Base-by-base conservation (phyloP, 2,797 vertebrate genomes). In the Crocidura indochinensis region DNA sequence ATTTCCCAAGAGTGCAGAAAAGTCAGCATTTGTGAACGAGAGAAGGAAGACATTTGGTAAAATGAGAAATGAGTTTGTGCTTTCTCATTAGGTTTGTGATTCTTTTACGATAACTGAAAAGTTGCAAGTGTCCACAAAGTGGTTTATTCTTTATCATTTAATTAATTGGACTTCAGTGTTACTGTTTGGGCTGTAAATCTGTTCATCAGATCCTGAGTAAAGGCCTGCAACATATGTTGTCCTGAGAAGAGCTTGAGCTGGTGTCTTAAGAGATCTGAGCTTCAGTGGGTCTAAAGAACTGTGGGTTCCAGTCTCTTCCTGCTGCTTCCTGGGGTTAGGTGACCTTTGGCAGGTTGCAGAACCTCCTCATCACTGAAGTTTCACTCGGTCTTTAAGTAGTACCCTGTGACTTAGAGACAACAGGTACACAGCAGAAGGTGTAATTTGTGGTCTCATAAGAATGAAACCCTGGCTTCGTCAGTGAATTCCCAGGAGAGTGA, bases 1-100 rank as follows among this genome's bases (percentile, higher is more conserved):
- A 2, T 93, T 94, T 94, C 84, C 84, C 86, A 56, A 27, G 51
- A 90, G 75, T 91, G 72, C 76, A 75, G 79, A 86, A 84, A 93
- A 93, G 89, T 60, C 74, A 49, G 72, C 60, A 17, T 67, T 44
- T 60, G 76, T 68, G 80, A 82, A 82, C 86, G 83, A 75, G 84
- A 85, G 2, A 31, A 68, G 20, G 67, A 88, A 38, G 75, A 51
- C 62, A 72, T 87, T 88, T 83, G 68, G 73, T 85, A 67, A 84
- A 75, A 71, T 67, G 75, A 82, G 46, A 90, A 84, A 64, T 24
- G 46, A 89, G 26, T 31, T 89, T 71, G 60, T 77, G 80, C 67
- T 71, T 76, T 88, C 83, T 85, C 69, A 19, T 47, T 60, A 84
- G 64, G 8, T 72, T 51, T 44, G 51, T 47, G 62, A 80, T 56